phyloP scores from a whole-genome alignment of 2,888 invertebrate species.

The Pseudococcus longispinus region DNA sequence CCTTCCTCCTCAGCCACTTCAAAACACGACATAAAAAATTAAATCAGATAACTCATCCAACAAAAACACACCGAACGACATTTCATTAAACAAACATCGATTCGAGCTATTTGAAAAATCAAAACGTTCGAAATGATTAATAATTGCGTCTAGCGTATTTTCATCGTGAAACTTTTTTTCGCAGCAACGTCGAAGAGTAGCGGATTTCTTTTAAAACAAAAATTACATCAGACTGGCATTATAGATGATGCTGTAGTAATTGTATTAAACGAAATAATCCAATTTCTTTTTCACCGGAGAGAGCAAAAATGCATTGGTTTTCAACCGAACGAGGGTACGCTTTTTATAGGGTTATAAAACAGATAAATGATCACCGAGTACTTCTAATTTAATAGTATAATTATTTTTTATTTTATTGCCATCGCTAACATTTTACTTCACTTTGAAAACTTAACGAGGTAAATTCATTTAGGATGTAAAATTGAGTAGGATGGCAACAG shows the following conservation, averaged over 20 bases:
- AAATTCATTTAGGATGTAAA: slow-evolving; percentile 24
- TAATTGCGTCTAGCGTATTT: not conserved
- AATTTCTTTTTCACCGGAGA: slow-evolving; percentile 24
- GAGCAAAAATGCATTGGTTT: slow-evolving; percentile 25
- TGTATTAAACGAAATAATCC: slow-evolving; percentile 28
- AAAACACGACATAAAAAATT: not conserved
- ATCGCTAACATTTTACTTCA: slow-evolving; percentile 26
- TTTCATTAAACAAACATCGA: not conserved
- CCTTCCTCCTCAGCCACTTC: no score
- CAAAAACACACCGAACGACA: not conserved
- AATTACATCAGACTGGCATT: slow-evolving; percentile 28
- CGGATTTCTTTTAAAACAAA: not conserved
- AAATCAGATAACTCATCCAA: not conserved
- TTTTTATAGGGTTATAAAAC: slow-evolving; percentile 26
- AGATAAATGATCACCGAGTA: slow-evolving; percentile 31
- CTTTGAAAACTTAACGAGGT: slow-evolving; percentile 20
- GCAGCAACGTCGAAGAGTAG: not conserved
- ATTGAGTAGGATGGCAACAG: slow-evolving; percentile 1
- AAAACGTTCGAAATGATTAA: not conserved
- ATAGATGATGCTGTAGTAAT: slow-evolving; percentile 7
- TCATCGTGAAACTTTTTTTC: not conserved
- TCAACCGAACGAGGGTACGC: not conserved
- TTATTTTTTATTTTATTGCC: slow-evolving; percentile 28
- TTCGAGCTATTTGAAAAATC: not conserved
- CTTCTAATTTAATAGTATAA: slow-evolving; percentile 31